These are phyloP conservation scores for Cataglyphis altisquamis DNA, from an alignment of 2,888 invertebrate species.

Conservation along the genomic window DNA sequence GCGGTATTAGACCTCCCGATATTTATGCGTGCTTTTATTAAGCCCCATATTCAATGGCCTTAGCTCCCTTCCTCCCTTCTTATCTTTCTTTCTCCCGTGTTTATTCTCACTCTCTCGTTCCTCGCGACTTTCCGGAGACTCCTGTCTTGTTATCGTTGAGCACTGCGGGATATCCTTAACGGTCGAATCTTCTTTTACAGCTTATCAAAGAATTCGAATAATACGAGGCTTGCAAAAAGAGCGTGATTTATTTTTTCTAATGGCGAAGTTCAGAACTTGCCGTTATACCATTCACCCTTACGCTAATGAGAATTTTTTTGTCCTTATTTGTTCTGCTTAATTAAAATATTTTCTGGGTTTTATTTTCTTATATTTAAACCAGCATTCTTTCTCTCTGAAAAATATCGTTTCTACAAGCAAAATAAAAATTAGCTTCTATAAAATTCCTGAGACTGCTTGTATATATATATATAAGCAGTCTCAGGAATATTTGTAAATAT, in stretches of 20 bases:
- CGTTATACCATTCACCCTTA: neutral
- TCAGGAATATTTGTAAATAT: too few relatives aligned
- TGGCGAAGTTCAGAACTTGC: neutral
- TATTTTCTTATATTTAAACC: neutral
- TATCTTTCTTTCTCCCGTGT: neutral
- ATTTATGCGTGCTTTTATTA: slow-evolving; percentile 82
- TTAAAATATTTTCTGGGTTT: slow-evolving; percentile 8
- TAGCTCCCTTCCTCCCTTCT: neutral
- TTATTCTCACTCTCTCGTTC: slow-evolving; percentile 10
- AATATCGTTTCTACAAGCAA: neutral
- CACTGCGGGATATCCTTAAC: slow-evolving; percentile 16
- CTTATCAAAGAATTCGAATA: slow-evolving; percentile 30
- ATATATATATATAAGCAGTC: too few relatives aligned
- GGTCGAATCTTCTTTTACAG: slow-evolving; percentile 28
- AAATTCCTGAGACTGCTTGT: neutral
- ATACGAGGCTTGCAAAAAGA: neutral
- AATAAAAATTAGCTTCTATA: neutral
- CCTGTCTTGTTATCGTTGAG: slow-evolving; percentile 53
- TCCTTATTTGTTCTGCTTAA: neutral
- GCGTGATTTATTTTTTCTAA: slow-evolving; percentile 11
- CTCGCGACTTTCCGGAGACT: slow-evolving; percentile 54
- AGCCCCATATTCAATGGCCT: slow-evolving; percentile 68
- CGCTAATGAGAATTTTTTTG: slow-evolving; percentile 7
- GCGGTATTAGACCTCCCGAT: slow-evolving; percentile 77
- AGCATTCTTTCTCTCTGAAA: neutral